Conservation (phyloP, 2,888 invertebrate species). For the Brachyptera putata region DNA sequence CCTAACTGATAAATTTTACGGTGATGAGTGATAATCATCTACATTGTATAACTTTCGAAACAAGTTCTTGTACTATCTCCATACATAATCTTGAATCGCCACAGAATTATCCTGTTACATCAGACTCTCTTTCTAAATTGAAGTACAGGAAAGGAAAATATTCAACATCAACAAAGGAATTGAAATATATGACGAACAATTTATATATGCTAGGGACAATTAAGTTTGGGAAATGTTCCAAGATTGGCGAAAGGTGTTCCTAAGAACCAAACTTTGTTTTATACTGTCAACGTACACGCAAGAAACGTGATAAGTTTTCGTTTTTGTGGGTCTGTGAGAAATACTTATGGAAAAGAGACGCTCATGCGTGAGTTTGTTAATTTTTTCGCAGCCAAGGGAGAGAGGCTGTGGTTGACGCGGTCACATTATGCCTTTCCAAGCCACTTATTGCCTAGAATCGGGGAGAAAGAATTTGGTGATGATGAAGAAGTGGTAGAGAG, state of each 20-base stretch:
- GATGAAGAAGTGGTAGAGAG: constrained; percentile 18
- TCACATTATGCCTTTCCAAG: constrained; percentile 28
- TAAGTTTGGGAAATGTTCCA: constrained; percentile 9
- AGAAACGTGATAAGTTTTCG: constrained; percentile 5
- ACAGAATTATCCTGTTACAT: no score
- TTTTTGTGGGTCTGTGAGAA: constrained; percentile 16
- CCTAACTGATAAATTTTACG: no score
- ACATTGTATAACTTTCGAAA: no score
- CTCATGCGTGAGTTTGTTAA: constrained; percentile 29
- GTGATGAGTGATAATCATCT: no score
- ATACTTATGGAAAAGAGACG: constrained; percentile 25
- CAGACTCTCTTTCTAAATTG: no score
- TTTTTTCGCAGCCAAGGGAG: constrained; percentile 26
- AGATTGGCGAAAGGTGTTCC: constrained; percentile 14
- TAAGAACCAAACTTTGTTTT: constrained; percentile 5
- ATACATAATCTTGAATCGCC: no score
- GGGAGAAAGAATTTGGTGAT: constrained; percentile 20
- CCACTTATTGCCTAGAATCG: constrained; percentile 26
- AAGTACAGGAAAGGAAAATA: not conserved
- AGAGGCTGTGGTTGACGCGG: constrained; percentile 27
- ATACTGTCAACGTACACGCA: not conserved
- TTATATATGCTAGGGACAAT: not conserved
- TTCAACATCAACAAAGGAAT: not conserved
- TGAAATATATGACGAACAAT: not conserved
- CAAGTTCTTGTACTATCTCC: no score